These are phyloP conservation scores for Scaptodrosophila latifasciaeformis DNA, from an alignment of 2,888 invertebrate genomes.

Conservation along the genomic window DNA sequence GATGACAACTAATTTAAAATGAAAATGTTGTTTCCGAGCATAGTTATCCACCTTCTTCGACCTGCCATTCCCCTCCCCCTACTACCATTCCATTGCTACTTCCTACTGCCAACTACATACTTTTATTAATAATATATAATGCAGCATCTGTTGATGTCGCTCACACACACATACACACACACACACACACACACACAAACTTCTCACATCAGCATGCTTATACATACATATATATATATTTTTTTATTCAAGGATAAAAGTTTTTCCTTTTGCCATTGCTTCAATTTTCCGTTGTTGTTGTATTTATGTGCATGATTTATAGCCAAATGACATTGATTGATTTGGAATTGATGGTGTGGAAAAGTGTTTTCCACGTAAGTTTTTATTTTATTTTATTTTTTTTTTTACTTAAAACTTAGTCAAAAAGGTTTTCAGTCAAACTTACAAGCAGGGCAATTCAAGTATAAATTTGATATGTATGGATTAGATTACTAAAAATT, in stretches of 20 bases:
- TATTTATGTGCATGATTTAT: constrained; percentile 64
- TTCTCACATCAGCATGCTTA: no score
- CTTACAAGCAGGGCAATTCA: background rate
- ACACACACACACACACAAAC: no score
- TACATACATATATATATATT: no score
- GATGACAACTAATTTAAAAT: constrained; percentile 35
- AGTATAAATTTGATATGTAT: background rate
- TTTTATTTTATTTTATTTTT: no score
- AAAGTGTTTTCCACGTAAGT: constrained; percentile 35
- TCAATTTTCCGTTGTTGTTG: constrained; percentile 44
- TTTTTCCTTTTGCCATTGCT: constrained; percentile 12
- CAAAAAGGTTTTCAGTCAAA: no score
- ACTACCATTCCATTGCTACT: no score
- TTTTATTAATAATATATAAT: constrained; percentile 59
- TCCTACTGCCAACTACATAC: constrained; percentile 15
- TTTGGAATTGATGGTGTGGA: constrained; percentile 60
- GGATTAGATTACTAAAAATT: background rate
- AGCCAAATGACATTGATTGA: constrained; percentile 60
- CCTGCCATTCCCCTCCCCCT: no score
- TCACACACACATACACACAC: constrained; percentile 1
- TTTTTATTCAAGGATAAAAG: no score
- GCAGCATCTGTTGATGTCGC: constrained; percentile 47
- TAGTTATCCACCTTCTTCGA: no score
- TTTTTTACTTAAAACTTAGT: no score
- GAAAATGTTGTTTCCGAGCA: constrained; percentile 34